Base-by-base conservation (phyloP, 2,888 invertebrate species). In the Pecten maximus region DNA sequence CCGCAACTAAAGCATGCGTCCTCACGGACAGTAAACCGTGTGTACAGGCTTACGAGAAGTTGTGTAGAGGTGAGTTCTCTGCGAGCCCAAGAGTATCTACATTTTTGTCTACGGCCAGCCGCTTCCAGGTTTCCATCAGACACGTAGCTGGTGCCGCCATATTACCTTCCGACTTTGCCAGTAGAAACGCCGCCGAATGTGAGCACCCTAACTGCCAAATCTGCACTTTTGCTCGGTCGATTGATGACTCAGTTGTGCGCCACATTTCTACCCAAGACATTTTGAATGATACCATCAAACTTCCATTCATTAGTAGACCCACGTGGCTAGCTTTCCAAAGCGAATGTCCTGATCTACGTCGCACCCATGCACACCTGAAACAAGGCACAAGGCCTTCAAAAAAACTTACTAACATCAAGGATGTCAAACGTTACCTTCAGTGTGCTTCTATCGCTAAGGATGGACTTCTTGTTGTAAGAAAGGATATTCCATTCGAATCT, bases 361-460 rank as follows among this genome's bases (percentile, higher is more conserved):
- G 92, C 16, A 90, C 92, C 19, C 90, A 91, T 86, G 92, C 93
- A 10, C 92, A 93, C 40, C 89, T 93, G 0, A 88, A 23, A 15
- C 93, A 93, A 54, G 93, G 93, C n/a, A 93, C 94, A 0, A 88
- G 93, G 10, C 93, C 94, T 10, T 93, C 93, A 15, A 93, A 92
- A 88, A 93, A 93, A 74, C 40, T 91, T 0, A 93, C 93, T 23
- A 93, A 92, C 50, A 87, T 93, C 35, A 90, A 89, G 74, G 93
- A 94, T 48, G 90, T 93, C 8, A 93, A 93, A 89, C 90, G 92
- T 19, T 93, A 92, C 88, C 88, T 91, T 3, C 12, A 88, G 28
- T 91, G 89, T 19, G 91, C 89, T 0, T 88, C 93, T 3, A 91
- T 93, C 40, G 90, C 92, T 16, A 92, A 91, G 19, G 93, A 93